A percentile compares a stretch with the other conserved stretches of the same genome.
phyloP scores from a whole-genome alignment of 1,140 invertebrate genomes.

The Drosophila cardini region DNA sequence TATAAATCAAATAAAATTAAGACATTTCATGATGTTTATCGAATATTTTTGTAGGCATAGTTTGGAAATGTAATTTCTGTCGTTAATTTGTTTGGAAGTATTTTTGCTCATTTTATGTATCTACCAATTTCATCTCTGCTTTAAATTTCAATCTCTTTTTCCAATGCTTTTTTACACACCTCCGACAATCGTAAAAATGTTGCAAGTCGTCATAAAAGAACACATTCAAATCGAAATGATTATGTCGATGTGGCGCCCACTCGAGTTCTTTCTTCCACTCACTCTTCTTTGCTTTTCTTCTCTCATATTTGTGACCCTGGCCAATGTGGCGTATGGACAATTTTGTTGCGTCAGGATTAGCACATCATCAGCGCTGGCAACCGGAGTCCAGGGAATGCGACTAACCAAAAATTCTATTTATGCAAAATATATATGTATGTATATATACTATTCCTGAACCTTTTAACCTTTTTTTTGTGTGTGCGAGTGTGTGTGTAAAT shows the following conservation, averaged over 20 bases:
- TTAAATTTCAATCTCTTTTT: not conserved
- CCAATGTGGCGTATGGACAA: constrained; percentile 44
- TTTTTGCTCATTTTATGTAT: not conserved
- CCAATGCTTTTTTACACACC: constrained; percentile 8
- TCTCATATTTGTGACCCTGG: constrained; percentile 8
- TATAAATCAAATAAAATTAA: not conserved
- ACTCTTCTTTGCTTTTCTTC: not conserved
- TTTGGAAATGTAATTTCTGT: too few species aligned
- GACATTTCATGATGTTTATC: too few species aligned
- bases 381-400: constrained; percentile 29
- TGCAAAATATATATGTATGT: constrained; percentile 46
- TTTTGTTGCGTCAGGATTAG: constrained; percentile 54
- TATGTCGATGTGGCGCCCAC: constrained; percentile 30
- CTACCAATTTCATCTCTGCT: not conserved
- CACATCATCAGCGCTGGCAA: constrained; percentile 59
- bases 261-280: not conserved
- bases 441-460: constrained; percentile 5
- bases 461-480: constrained; percentile 41
- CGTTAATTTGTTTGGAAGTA: too few species aligned
- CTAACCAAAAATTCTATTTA: constrained; percentile 34
- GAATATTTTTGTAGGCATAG: too few species aligned
- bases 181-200: constrained; percentile 32
- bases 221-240: constrained; percentile 36
- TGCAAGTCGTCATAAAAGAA: constrained; percentile 42
- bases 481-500: constrained; percentile 30